phyloP scores from a whole-genome alignment of 2,888 invertebrate species.

The Heliconius hortense region DNA sequence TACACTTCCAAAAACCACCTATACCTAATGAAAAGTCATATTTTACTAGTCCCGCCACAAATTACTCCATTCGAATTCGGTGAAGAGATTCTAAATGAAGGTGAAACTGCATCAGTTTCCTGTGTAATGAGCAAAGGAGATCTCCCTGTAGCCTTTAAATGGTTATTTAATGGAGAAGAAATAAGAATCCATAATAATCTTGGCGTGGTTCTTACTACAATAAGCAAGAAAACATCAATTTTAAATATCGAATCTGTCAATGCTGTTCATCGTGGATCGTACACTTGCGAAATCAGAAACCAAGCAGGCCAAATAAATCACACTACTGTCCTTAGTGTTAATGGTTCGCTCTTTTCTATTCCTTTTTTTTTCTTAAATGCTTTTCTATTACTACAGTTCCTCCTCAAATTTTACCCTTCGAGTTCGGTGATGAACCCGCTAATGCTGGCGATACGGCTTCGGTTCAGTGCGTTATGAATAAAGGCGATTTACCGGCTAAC shows the following conservation, averaged over 20 bases:
- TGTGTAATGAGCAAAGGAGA: slow-evolving; percentile 92
- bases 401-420: slow-evolving; percentile 86
- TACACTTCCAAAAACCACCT: slow-evolving; percentile 42
- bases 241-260: slow-evolving; percentile 85
- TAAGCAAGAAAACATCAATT: slow-evolving; percentile 84
- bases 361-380: slow-evolving; percentile 48
- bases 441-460: slow-evolving; percentile 88
- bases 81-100: slow-evolving; percentile 86
- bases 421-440: slow-evolving; percentile 85
- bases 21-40: slow-evolving; percentile 47
- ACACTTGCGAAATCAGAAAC: slow-evolving; percentile 85
- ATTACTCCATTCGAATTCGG: slow-evolving; percentile 89
- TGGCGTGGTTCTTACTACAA: slow-evolving; percentile 82
- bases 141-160: slow-evolving; percentile 88
- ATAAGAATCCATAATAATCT: slow-evolving; percentile 76
- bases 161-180: slow-evolving; percentile 84
- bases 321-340: slow-evolving; percentile 83
- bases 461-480: slow-evolving; percentile 87
- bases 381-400: slow-evolving; percentile 79
- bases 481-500: slow-evolving; percentile 90
- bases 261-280: slow-evolving; percentile 84
- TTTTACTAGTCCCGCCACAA: slow-evolving; percentile 85
- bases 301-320: slow-evolving; percentile 83
- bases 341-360: slow-evolving; percentile 73
- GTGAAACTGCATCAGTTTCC: slow-evolving; percentile 86